These are phyloP conservation scores for Holcopasites calliopsidis DNA, from an alignment of 1,140 invertebrate genomes.

Conservation along the genomic window DNA sequence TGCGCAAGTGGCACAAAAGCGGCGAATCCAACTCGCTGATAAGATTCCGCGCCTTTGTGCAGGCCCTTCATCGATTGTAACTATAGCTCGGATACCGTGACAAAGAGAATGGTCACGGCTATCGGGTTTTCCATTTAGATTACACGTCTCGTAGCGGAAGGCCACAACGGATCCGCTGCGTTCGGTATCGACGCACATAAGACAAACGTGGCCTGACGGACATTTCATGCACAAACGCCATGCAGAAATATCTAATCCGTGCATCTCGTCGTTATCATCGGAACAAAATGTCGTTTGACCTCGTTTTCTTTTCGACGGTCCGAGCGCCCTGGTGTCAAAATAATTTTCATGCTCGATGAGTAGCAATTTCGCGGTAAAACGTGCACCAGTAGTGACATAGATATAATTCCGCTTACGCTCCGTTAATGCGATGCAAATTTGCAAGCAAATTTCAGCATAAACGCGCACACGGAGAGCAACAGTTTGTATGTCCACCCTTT, in stretches of 20 bases:
- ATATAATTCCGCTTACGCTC: constrained; percentile 18
- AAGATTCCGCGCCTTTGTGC: constrained; percentile 21
- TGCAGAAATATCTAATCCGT: background rate
- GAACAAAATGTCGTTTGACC: background rate
- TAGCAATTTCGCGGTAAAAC: background rate
- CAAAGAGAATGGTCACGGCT: constrained; percentile 26
- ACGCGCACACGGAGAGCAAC: constrained; percentile 33
- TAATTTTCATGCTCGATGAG: constrained; percentile 38
- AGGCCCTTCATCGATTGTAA: constrained; percentile 13
- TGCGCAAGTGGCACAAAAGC: constrained; percentile 4
- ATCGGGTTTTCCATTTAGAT: constrained; percentile 29
- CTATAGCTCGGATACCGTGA: constrained; percentile 3
- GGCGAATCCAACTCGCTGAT: constrained; percentile 20
- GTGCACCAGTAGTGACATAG: constrained; percentile 4
- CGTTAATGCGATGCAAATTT: constrained; percentile 50
- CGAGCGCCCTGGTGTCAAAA: background rate
- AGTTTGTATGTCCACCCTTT: constrained; percentile 36
- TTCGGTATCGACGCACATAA: background rate
- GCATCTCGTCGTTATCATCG: background rate
- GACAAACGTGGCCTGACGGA: background rate
- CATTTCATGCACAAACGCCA: background rate
- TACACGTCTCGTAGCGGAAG: background rate
- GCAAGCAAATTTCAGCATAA: constrained; percentile 45
- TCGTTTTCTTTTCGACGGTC: background rate
- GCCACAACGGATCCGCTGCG: too few species aligned